Percentiles rank a stretch among this genome's conserved stretches.
Evolutionary conservation across 1,140 invertebrate genomes (phyloP).

Genomic region (Cyrtorhinus lividipennis): DNA sequence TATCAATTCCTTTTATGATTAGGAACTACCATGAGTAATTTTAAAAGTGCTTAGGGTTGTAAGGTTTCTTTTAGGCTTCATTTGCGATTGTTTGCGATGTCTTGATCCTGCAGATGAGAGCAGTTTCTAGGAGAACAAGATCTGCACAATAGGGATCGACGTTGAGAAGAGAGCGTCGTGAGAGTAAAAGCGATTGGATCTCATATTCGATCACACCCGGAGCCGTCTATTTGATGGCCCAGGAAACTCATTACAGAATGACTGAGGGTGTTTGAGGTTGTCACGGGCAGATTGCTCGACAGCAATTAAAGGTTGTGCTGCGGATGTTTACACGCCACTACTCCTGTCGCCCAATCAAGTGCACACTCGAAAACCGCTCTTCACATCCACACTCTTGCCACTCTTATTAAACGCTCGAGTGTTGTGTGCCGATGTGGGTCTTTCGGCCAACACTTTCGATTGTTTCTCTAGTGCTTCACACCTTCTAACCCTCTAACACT

Average conservation of each 20-base stretch:
- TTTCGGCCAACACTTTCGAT: slow-evolving; percentile 8
- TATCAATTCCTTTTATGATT: too few relatives aligned
- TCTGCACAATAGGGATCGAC: too few relatives aligned
- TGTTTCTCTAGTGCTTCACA: background rate
- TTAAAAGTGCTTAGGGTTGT: too few relatives aligned
- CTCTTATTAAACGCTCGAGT: slow-evolving; percentile 12
- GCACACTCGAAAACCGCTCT: slow-evolving; percentile 7
- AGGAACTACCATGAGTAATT: too few relatives aligned
- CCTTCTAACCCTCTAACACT: background rate
- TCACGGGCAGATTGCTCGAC: slow-evolving; percentile 15
- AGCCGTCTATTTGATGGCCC: background rate
- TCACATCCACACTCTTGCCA: background rate
- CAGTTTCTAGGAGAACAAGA: too few relatives aligned
- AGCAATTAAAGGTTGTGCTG: slow-evolving; percentile 13
- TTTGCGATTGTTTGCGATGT: too few relatives aligned
- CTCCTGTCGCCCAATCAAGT: slow-evolving; percentile 12
- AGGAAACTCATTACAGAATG: slow-evolving; percentile 11
- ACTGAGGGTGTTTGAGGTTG: slow-evolving; percentile 12
- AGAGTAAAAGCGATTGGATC: too few relatives aligned
- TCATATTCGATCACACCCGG: background rate
- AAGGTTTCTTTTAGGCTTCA: too few relatives aligned
- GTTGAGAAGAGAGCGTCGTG: too few relatives aligned
- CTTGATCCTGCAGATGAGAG: too few relatives aligned
- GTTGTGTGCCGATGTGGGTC: background rate
- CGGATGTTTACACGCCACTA: slow-evolving; percentile 11